Base-by-base conservation (phyloP, 2,797 vertebrate species). In the Microcaecilia unicolor region DNA sequence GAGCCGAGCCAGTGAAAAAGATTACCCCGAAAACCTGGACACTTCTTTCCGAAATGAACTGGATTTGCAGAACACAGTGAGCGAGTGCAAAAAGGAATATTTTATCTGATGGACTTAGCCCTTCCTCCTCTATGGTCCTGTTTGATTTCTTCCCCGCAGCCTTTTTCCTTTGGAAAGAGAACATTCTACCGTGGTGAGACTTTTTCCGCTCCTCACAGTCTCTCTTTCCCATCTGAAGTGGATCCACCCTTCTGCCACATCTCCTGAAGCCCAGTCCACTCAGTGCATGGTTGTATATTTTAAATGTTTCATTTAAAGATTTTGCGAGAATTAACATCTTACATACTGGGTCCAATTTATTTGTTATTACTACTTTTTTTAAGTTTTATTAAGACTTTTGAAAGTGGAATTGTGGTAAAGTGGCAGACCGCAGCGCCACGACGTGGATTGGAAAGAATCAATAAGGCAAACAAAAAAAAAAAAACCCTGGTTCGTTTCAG, bases 51-150 rank as follows among this genome's bases (percentile, higher is more conserved):
- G 79, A 62, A 70, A 73, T 49, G 86, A 92, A 28, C 75, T 89
- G 72, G 90, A 92, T 73, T 86, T 89, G 51, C 92, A 92, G 72
- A 88, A 84, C 69, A 61, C 91, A 49, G 81, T 87, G 70, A 89
- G 81, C 58, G 89, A 94, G 61, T 90, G 84, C 74, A 91, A 90
- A 75, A 88, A 91, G 62, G 95, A 98, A 55, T 98, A 93, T 72
- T 98, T 96, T 77, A 98, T 98, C 78, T 98, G 81, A 91, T 41
- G 55, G 61, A 58, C 55, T 41, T 11, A 41, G 51, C 54, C 48
- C 40, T 44, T 50, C 16, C 54, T 46, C 45, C 29, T 55, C 31
- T 54, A 51, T 38, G 36, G 32, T 31, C 41, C 28, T 44, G 21
- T 22, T 28, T 52, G 13, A 43, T 33, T 28, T 18, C 18, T 30